These are phyloP conservation scores for Sesia apiformis DNA, from an alignment of 2,888 invertebrate species.

Conservation along the genomic window DNA sequence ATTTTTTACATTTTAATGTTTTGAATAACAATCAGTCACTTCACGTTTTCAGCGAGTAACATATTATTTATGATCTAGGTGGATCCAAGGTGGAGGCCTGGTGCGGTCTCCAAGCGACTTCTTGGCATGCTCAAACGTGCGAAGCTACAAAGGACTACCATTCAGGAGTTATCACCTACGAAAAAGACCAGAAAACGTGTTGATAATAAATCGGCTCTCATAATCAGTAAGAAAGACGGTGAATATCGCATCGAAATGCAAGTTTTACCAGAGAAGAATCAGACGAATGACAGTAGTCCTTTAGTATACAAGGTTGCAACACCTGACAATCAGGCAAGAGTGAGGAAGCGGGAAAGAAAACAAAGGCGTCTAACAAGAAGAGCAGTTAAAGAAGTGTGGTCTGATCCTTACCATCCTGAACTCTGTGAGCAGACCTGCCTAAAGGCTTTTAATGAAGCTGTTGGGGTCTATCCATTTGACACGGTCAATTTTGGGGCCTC, in stretches of 20 bases:
- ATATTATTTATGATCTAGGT: neutral
- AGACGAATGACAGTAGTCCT: slow-evolving; percentile 26
- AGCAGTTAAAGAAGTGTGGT: slow-evolving; percentile 28
- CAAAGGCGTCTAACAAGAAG: slow-evolving; percentile 24
- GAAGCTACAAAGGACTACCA: slow-evolving; percentile 21
- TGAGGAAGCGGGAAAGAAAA: slow-evolving; percentile 25
- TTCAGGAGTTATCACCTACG: slow-evolving; percentile 16
- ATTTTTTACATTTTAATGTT: too few relatives aligned
- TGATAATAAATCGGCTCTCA: slow-evolving; percentile 43
- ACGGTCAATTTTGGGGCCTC: slow-evolving; percentile 22
- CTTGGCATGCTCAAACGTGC: slow-evolving; percentile 39
- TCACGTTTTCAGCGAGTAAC: too few relatives aligned
- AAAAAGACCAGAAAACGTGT: slow-evolving; percentile 34
- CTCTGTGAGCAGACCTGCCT: slow-evolving; percentile 38
- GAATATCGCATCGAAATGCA: slow-evolving; percentile 52
- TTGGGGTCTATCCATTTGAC: slow-evolving; percentile 25
- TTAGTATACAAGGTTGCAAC: slow-evolving; percentile 42
- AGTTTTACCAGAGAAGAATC: slow-evolving; percentile 17
- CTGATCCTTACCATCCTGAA: slow-evolving; percentile 38
- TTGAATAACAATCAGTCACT: too few relatives aligned
- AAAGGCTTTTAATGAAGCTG: slow-evolving; percentile 35
- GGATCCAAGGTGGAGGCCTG: slow-evolving; percentile 47
- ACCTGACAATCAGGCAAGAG: slow-evolving; percentile 31
- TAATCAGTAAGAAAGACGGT: slow-evolving; percentile 43
- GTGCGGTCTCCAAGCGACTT: slow-evolving; percentile 50